phyloP scores from a whole-genome alignment of 2,797 vertebrate species.

The Diplodus sargus region DNA sequence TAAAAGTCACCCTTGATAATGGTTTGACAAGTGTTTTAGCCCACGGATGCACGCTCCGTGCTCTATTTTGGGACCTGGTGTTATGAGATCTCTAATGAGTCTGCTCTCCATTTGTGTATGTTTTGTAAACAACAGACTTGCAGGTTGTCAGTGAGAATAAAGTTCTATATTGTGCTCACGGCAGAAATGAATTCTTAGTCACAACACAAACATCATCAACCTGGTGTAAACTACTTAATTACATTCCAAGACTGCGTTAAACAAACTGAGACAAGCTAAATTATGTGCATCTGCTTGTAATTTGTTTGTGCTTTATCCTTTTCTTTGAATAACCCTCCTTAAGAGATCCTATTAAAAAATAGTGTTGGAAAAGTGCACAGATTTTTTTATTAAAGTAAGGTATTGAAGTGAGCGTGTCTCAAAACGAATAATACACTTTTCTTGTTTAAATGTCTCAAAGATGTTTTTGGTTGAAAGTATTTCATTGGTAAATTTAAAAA shows the following conservation, averaged over 20 bases:
- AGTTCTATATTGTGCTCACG: constrained; percentile 28
- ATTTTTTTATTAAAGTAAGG: constrained; percentile 6
- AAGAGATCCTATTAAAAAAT: constrained; percentile 13
- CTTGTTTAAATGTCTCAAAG: constrained; percentile 12
- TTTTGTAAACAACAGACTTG: constrained; percentile 67
- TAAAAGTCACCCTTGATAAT: constrained; percentile 46
- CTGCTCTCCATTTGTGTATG: constrained; percentile 48
- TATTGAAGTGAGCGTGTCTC: neutral
- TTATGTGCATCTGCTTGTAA: constrained; percentile 26
- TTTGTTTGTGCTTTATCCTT: constrained; percentile 41
- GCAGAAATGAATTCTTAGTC: constrained; percentile 45
- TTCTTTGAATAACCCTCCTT: constrained; percentile 50
- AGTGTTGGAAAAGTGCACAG: constrained; percentile 5
- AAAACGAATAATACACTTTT: constrained; percentile 6
- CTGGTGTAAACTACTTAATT: constrained; percentile 66
- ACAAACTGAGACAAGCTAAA: constrained; percentile 40
- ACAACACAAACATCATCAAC: constrained; percentile 56
- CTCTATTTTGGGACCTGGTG: constrained; percentile 43
- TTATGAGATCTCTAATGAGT: constrained; percentile 59
- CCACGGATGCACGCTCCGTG: constrained; percentile 4
- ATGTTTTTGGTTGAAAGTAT: constrained; percentile 18
- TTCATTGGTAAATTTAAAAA: constrained; percentile 43
- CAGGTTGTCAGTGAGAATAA: constrained; percentile 54
- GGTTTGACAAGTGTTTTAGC: constrained; percentile 49
- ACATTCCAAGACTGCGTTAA: constrained; percentile 48